Evolutionary conservation across 23 tunicate genomes (phyloP).

Genomic region (Ascidia mentula): DNA sequence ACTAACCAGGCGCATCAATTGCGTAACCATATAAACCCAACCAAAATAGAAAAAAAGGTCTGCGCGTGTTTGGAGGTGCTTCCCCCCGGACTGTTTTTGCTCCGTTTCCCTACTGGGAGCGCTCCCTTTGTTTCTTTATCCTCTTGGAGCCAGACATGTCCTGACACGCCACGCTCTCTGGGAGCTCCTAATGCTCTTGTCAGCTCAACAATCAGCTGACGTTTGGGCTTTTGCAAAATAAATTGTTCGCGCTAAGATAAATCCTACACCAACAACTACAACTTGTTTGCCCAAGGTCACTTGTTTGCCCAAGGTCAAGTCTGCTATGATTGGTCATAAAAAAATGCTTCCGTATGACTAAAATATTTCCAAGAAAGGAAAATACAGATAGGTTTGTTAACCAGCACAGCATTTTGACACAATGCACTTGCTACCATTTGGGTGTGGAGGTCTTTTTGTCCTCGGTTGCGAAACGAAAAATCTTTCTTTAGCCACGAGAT

Average conservation of each 20-base stretch:
- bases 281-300: too few species aligned
- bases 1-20: neutral
- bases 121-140: constrained; percentile 14
- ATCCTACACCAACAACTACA: too few species aligned
- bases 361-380: too few species aligned
- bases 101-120: neutral
- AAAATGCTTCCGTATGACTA: too few species aligned
- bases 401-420: too few species aligned
- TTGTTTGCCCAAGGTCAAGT: too few species aligned
- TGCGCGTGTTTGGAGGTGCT: neutral
- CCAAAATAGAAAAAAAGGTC: constrained; percentile 9
- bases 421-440: too few species aligned
- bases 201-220: constrained; percentile 4
- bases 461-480: too few species aligned
- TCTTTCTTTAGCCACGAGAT: too few species aligned
- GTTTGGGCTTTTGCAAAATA: neutral
- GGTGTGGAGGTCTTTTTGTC: too few species aligned
- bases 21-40: constrained; percentile 16
- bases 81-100: constrained; percentile 20
- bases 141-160: constrained; percentile 1
- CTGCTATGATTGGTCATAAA: too few species aligned
- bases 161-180: neutral
- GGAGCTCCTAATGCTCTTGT: neutral
- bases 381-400: too few species aligned
- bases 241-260: neutral